A percentile compares a stretch with the other conserved stretches of the same genome.
Evolutionary conservation across 30 jellyfish, hydroid and myxozoan genomes (phyloP).

Genomic region (Turritopsis rubra): DNA sequence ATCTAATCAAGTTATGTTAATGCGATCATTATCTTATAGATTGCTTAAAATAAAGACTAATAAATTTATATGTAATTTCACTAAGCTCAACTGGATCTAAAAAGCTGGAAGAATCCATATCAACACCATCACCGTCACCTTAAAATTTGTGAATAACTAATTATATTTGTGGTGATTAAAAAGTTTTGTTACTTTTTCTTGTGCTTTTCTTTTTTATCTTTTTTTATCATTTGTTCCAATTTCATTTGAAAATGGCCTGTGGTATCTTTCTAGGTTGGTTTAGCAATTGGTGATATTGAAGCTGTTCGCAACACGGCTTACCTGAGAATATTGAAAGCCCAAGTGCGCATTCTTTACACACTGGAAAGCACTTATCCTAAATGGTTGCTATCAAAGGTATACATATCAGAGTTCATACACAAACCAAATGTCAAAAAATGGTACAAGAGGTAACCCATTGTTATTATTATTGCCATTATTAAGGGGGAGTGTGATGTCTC

Average conservation of each 20-base stretch:
- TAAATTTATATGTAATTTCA: neutral
- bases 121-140: neutral
- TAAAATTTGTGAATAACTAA: too few species aligned
- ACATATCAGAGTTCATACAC: neutral
- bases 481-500: neutral
- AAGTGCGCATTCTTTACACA: conserved; percentile 69
- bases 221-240: neutral
- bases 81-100: neutral
- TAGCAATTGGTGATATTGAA: conserved; percentile 94
- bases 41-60: neutral
- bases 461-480: neutral
- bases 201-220: neutral
- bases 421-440: conserved; percentile 9
- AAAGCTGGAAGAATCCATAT: neutral
- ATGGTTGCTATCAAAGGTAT: conserved; percentile 18
- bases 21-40: neutral
- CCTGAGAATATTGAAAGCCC: conserved; percentile 71
- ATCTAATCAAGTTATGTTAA: too few species aligned
- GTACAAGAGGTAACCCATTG: neutral
- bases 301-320: conserved; percentile 89
- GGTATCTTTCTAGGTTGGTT: conserved; percentile 62
- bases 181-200: neutral
- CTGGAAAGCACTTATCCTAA: conserved; percentile 48
- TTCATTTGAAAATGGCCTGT: neutral
- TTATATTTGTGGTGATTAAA: neutral